Percentiles rank a stretch among this genome's conserved stretches.
Conservation (phyloP, 2,797 vertebrate genomes). For the Fratercula arctica region DNA sequence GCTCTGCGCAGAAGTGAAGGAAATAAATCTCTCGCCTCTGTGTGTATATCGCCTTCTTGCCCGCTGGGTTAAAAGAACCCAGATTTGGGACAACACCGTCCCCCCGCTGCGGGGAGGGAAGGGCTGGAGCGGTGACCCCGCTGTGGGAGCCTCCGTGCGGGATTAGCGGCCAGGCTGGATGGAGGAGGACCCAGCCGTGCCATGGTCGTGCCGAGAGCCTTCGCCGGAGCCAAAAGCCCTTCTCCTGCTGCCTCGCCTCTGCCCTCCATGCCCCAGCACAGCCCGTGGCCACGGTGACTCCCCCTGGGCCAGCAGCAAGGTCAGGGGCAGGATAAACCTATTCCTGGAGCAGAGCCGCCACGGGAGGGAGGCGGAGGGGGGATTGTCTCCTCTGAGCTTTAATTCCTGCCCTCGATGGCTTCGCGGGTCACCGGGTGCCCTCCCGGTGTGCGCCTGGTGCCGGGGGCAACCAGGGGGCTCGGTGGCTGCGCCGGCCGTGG, state of each 20-base stretch:
- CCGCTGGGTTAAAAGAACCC: not conserved
- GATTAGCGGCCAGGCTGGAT: not conserved
- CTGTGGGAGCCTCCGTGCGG: not conserved
- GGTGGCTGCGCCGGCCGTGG: fast-evolving
- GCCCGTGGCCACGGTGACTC: not conserved
- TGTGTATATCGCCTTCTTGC: not conserved
- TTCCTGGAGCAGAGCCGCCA: slow-evolving; percentile 32
- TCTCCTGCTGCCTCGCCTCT: not conserved
- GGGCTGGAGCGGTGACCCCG: not conserved
- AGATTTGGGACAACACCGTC: not conserved
- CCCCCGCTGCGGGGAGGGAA: fast-evolving
- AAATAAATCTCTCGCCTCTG: not conserved
- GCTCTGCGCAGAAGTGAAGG: not conserved
- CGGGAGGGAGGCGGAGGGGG: not conserved
- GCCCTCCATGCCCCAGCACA: not conserved
- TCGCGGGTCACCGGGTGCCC: not conserved
- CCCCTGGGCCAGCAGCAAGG: not conserved
- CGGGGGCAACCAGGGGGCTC: not conserved
- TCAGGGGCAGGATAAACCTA: slow-evolving; percentile 40
- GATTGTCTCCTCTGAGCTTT: slow-evolving; percentile 26
- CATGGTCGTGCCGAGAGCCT: not conserved
- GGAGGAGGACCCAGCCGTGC: not conserved
- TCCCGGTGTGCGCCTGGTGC: fast-evolving
- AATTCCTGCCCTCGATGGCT: not conserved
- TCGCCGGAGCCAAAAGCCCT: fast-evolving